Percentiles rank a stretch among this genome's conserved stretches.
phyloP scores from a whole-genome alignment of 1,140 invertebrate genomes.

The Forficula auricularia region DNA sequence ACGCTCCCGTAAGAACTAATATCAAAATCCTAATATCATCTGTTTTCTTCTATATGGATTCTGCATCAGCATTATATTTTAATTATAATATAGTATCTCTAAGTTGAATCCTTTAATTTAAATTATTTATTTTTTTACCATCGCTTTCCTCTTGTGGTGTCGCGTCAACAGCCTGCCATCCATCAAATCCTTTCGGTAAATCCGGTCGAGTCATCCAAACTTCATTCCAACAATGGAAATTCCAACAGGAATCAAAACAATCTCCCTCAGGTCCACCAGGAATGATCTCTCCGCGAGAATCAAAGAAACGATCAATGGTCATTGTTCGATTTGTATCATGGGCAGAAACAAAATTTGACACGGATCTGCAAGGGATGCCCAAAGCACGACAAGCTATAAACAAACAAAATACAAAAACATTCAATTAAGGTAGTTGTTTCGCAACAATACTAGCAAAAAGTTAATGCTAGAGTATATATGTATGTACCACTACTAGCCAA shows the following conservation, averaged over 20 bases:
- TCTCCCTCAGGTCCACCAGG: constrained; percentile 38
- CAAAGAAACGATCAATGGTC: constrained; percentile 45
- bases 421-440: too few species aligned
- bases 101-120: too few species aligned
- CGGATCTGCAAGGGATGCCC: constrained; percentile 51
- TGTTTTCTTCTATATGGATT: too few species aligned
- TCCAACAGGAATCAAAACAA: constrained; percentile 46
- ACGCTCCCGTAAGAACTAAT: too few species aligned
- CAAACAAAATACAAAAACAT: background rate
- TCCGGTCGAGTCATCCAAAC: constrained; percentile 64
- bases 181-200: constrained; percentile 50
- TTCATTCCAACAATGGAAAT: constrained; percentile 75
- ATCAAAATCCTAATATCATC: too few species aligned
- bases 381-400: constrained; percentile 33
- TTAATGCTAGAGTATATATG: too few species aligned
- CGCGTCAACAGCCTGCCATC: constrained; percentile 63
- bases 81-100: too few species aligned
- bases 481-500: too few species aligned
- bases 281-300: constrained; percentile 41
- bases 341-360: constrained; percentile 60
- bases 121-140: constrained; percentile 18
- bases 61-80: too few species aligned
- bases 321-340: constrained; percentile 55
- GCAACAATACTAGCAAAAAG: too few species aligned
- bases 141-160: constrained; percentile 59